phyloP scores from a whole-genome alignment of 2,797 vertebrate species.

The Neosalanx taihuensis region DNA sequence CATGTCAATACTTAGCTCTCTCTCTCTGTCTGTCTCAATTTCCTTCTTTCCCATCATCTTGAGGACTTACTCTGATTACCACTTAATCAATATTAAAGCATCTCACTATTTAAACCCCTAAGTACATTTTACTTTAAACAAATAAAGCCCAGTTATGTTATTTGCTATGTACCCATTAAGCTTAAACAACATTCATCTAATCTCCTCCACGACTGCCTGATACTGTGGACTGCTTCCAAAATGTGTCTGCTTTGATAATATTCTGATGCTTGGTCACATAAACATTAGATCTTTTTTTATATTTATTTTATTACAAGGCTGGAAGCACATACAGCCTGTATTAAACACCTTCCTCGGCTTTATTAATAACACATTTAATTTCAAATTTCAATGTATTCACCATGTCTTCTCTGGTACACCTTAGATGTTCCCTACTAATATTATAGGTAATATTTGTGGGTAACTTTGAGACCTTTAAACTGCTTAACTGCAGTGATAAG shows the following conservation, averaged over 20 bases:
- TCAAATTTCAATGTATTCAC: not conserved
- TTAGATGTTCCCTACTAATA: constrained; percentile 8
- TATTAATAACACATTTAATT: too few species aligned
- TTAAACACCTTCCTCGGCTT: too few species aligned
- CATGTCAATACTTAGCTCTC: constrained; percentile 5
- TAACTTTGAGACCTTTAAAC: constrained; percentile 23
- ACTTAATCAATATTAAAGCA: constrained; percentile 12
- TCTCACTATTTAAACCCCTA: not conserved
- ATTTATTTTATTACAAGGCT: too few species aligned
- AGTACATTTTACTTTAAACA: not conserved
- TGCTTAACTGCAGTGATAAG: constrained; percentile 36
- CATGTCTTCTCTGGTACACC: not conserved
- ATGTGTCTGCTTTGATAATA: too few species aligned
- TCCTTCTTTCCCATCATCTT: not conserved
- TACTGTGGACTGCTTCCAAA: too few species aligned
- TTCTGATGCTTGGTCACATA: too few species aligned
- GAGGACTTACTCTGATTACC: not conserved
- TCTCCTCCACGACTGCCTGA: too few species aligned
- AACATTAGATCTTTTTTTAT: too few species aligned
- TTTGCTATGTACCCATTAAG: not conserved
- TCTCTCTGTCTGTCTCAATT: constrained; percentile 3
- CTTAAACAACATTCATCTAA: not conserved
- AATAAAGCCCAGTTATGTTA: not conserved
- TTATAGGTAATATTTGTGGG: constrained; percentile 1
- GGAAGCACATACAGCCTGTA: too few species aligned